These are phyloP conservation scores for Luidia sarsii DNA, from an alignment of 53 echinoderm and acorn worm genomes.

Conservation along the genomic window DNA sequence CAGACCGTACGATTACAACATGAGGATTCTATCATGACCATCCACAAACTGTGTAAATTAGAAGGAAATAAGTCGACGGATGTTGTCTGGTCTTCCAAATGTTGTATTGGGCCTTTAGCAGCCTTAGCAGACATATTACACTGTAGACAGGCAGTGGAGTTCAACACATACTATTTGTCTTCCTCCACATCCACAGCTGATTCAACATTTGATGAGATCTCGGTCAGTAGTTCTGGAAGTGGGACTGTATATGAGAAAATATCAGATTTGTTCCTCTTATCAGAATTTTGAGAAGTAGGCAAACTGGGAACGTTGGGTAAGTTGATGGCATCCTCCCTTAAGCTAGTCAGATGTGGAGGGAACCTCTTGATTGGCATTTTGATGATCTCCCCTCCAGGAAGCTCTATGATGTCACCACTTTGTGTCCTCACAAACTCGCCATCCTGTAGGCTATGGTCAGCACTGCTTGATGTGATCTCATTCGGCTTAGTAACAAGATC, in stretches of 20 bases:
- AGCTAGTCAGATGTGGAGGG: neutral
- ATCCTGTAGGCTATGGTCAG: neutral
- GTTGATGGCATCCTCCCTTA: neutral
- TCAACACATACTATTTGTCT: too few relatives aligned
- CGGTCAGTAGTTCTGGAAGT: slow-evolving; percentile 18
- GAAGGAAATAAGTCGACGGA: too few relatives aligned
- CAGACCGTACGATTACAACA: too few relatives aligned
- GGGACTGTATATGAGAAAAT: slow-evolving; percentile 13
- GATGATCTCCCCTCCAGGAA: neutral
- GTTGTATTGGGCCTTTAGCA: too few relatives aligned
- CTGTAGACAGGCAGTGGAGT: too few relatives aligned
- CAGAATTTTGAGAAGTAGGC: neutral
- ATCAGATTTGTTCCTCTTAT: too few relatives aligned
- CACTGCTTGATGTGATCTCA: slow-evolving; percentile 14
- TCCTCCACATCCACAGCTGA: too few relatives aligned
- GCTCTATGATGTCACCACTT: slow-evolving; percentile 1
- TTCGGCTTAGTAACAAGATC: neutral
- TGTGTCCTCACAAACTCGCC: slow-evolving; percentile 9
- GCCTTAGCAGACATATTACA: too few relatives aligned
- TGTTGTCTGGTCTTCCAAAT: too few relatives aligned
- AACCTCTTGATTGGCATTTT: neutral
- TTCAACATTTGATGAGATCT: slow-evolving; percentile 22
- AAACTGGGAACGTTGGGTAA: slow-evolving; percentile 23
- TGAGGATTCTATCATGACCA: too few relatives aligned
- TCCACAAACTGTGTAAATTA: too few relatives aligned